Percentiles rank a stretch among this genome's conserved stretches.
Conservation (phyloP, 1,140 invertebrate genomes). For the Drosophila burlai region DNA sequence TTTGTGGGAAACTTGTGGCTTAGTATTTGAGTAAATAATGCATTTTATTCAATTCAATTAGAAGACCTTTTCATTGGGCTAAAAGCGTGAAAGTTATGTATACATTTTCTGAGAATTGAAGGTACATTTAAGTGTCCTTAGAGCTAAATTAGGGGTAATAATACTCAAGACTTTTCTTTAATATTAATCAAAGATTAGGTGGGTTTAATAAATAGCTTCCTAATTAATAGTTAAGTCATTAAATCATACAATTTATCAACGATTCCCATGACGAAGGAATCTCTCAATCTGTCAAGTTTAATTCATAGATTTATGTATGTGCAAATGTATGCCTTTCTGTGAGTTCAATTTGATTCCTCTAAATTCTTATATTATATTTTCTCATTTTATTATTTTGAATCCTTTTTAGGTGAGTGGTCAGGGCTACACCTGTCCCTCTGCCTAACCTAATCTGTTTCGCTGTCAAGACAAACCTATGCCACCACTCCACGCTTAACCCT, state of each 20-base stretch:
- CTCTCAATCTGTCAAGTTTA: neutral
- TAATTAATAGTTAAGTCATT: neutral
- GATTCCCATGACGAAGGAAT: neutral
- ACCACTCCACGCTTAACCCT: constrained; percentile 7
- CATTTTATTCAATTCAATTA: neutral
- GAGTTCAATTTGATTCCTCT: neutral
- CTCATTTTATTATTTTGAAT: neutral
- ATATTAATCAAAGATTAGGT: neutral
- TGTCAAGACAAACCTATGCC: constrained; percentile 1
- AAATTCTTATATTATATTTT: neutral
- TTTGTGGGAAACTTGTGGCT: no score
- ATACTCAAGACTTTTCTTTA: neutral
- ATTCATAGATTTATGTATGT: neutral
- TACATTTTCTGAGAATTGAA: neutral
- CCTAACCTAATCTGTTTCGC: constrained; percentile 5
- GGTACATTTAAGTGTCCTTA: neutral
- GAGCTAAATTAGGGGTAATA: neutral
- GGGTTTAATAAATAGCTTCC: neutral
- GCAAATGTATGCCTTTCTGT: no score
- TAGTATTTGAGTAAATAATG: neutral
- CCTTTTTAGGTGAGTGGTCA: no score
- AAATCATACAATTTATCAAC: neutral
- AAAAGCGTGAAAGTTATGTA: neutral
- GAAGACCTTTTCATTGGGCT: neutral
- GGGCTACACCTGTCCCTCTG: neutral